A percentile compares a stretch with the other conserved stretches of the same genome.
These are phyloP conservation scores for Ranitomeya variabilis DNA, from an alignment of 2,113 vertebrate genomes.

Conservation along the genomic window DNA sequence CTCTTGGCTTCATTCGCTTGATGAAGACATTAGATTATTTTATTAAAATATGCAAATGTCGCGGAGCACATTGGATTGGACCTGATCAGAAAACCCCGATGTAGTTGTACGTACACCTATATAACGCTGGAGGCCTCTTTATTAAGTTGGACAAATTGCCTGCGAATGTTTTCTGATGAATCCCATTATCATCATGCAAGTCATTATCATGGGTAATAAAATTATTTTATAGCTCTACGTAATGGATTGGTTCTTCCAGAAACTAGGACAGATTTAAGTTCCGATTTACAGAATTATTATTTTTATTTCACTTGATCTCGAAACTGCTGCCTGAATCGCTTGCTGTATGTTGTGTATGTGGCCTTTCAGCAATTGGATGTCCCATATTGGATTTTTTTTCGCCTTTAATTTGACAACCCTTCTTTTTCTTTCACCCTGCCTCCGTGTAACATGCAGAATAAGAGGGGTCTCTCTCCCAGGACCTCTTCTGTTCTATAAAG, in stretches of 20 bases:
- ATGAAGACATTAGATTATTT: slow-evolving; percentile 17
- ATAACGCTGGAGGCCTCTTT: background rate
- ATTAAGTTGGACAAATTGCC: background rate
- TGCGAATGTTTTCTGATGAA: background rate
- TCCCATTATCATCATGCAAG: background rate
- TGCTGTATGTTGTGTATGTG: background rate
- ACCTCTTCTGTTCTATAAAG: slow-evolving; percentile 16
- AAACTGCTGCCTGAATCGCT: background rate
- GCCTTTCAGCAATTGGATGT: background rate
- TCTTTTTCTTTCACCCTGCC: background rate
- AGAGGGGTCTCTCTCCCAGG: slow-evolving; percentile 23
- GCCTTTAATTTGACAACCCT: slow-evolving; percentile 1
- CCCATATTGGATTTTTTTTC: background rate
- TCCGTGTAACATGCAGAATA: slow-evolving; percentile 14
- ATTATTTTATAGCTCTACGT: background rate
- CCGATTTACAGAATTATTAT: background rate
- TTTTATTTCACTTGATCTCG: background rate
- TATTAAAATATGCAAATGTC: slow-evolving; percentile 4
- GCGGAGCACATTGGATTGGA: background rate
- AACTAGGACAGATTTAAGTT: background rate
- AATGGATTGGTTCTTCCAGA: background rate
- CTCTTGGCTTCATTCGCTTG: background rate
- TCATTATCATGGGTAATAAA: background rate
- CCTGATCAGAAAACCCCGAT: background rate
- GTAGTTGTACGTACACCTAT: background rate